phyloP scores from a whole-genome alignment of 2,113 vertebrate genomes.

The Geococcyx californianus region DNA sequence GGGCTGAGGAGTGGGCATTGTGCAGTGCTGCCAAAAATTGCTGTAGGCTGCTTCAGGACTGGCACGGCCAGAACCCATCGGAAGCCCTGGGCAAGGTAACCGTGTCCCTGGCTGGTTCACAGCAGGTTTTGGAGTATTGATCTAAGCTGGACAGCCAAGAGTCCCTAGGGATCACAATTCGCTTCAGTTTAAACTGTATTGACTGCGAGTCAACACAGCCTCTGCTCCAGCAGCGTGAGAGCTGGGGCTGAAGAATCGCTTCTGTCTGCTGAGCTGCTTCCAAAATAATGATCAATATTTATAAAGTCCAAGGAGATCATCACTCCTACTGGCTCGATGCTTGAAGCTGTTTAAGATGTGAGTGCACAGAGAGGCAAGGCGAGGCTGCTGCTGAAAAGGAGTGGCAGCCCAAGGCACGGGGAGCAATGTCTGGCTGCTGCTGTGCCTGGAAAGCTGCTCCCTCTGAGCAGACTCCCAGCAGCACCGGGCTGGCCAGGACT shows the following conservation, averaged over 20 bases:
- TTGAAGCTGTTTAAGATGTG: background rate
- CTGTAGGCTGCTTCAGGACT: background rate
- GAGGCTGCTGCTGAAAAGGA: background rate
- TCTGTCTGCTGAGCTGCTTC: conserved; percentile 5
- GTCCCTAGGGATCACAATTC: background rate
- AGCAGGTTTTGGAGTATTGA: background rate
- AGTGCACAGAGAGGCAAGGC: background rate
- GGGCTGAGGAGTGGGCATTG: background rate
- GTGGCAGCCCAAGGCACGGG: background rate
- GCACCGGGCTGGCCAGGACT: accelerated
- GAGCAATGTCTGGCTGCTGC: background rate
- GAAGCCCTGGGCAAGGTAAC: background rate
- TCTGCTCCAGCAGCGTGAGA: background rate
- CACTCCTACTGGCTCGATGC: background rate
- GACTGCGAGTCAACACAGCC: background rate
- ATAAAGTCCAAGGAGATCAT: background rate
- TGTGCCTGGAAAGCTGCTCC: background rate
- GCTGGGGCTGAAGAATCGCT: background rate
- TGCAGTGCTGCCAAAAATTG: background rate
- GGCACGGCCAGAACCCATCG: background rate
- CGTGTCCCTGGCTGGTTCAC: background rate
- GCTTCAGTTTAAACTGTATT: background rate
- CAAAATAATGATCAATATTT: background rate
- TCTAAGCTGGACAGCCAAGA: background rate
- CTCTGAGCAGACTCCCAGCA: background rate